A percentile compares a stretch with the other conserved stretches of the same genome.
Evolutionary conservation across 2,113 vertebrate species (phyloP).

Genomic region (Scolopax mira): DNA sequence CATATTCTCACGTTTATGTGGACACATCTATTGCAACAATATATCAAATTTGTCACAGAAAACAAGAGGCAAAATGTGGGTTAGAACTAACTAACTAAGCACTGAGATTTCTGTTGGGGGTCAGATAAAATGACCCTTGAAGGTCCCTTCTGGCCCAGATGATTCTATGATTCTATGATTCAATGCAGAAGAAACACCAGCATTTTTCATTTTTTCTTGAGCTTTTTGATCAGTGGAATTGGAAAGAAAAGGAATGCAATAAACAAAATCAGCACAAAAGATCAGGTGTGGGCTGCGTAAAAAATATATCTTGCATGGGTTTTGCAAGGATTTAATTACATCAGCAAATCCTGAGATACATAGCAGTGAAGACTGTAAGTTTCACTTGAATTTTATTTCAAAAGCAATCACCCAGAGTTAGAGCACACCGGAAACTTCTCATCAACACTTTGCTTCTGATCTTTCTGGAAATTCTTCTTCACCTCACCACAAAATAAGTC

Average conservation of each 20-base stretch:
- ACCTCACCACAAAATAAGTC: background rate
- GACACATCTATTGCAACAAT: background rate
- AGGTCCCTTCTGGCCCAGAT: no score
- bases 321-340: background rate
- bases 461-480: background rate
- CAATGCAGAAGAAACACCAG: background rate
- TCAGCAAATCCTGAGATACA: background rate
- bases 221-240: background rate
- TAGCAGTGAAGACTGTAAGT: background rate
- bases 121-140: no score
- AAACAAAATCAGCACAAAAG: background rate
- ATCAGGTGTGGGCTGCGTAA: background rate
- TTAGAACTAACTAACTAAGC: background rate
- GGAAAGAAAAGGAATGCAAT: background rate
- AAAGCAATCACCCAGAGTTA: background rate
- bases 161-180: no score
- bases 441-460: background rate
- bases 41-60: background rate
- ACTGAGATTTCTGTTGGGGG: no score
- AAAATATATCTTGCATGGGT: background rate
- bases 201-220: background rate
- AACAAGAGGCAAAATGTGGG: background rate
- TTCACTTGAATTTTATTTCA: background rate
- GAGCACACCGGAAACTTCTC: background rate
- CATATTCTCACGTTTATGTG: background rate